Percentiles rank a stretch among this genome's conserved stretches.
These are phyloP conservation scores for Myotis lucifugus DNA, from an alignment of 2,113 vertebrate species.

Conservation along the genomic window DNA sequence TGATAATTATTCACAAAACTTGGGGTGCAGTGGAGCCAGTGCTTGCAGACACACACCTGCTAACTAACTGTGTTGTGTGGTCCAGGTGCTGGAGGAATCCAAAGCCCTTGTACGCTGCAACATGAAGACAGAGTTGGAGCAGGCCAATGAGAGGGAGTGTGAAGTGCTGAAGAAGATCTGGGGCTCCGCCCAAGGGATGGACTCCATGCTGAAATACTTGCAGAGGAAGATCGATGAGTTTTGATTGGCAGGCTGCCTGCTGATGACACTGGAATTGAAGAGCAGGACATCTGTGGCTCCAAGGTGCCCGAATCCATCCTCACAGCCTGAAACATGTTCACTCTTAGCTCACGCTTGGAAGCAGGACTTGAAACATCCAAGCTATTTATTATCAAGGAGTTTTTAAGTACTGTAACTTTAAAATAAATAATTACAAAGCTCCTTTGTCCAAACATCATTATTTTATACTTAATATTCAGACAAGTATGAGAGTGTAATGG, in stretches of 20 bases:
- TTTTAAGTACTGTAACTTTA: constrained; percentile 87
- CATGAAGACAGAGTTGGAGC: constrained; percentile 93
- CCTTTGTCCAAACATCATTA: constrained; percentile 79
- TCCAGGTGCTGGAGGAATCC: constrained; percentile 95
- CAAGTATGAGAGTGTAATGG: constrained; percentile 75
- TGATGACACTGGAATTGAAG: constrained; percentile 78
- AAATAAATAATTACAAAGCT: constrained; percentile 86
- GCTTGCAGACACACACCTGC: accelerated
- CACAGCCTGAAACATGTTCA: constrained; percentile 61
- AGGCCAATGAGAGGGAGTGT: constrained; percentile 96
- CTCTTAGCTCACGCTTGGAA: constrained; percentile 73
- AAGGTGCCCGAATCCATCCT: constrained; percentile 59
- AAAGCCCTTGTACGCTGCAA: constrained; percentile 95
- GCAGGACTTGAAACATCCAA: constrained; percentile 71
- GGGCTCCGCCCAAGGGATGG: constrained; percentile 96
- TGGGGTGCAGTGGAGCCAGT: accelerated
- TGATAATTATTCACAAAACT: accelerated
- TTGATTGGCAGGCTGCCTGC: constrained; percentile 80
- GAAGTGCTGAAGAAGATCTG: constrained; percentile 96
- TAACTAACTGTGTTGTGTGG: not conserved
- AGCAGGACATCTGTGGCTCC: constrained; percentile 70
- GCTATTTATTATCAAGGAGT: constrained; percentile 81
- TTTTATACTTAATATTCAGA: constrained; percentile 72
- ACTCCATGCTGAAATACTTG: constrained; percentile 96
- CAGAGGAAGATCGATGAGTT: constrained; percentile 95